phyloP scores from a whole-genome alignment of 2,113 vertebrate genomes.

The Porphyrio hochstetteri region DNA sequence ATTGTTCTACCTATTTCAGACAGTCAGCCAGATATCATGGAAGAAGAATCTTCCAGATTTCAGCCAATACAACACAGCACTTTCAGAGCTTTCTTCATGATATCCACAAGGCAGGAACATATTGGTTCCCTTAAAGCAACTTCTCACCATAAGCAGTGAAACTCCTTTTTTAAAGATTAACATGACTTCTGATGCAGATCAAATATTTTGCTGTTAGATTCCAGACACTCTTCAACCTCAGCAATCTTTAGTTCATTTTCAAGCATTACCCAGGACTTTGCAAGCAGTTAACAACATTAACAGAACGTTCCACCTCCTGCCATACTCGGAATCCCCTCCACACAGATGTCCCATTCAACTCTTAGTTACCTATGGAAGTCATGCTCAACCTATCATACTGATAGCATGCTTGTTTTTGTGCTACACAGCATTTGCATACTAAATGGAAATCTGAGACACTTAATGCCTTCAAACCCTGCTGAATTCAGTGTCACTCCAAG shows the following conservation, averaged over 20 bases:
- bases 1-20: neutral
- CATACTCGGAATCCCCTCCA: neutral
- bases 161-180: neutral
- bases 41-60: neutral
- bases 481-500: neutral
- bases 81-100: neutral
- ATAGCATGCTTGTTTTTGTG: neutral
- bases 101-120: neutral
- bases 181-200: rapidly evolving
- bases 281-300: neutral
- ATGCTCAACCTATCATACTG: rapidly evolving
- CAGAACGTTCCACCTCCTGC: neutral
- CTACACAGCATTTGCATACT: neutral
- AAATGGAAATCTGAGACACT: neutral
- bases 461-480: neutral
- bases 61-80: neutral
- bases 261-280: neutral
- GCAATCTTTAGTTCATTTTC: neutral
- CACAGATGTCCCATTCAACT: neutral
- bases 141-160: neutral
- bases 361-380: neutral
- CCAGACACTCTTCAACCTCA: neutral
- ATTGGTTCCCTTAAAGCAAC: neutral
- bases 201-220: neutral
- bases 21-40: neutral